phyloP scores from a whole-genome alignment of 2,797 vertebrate species.

The Melanotaenia parkinsoni region DNA sequence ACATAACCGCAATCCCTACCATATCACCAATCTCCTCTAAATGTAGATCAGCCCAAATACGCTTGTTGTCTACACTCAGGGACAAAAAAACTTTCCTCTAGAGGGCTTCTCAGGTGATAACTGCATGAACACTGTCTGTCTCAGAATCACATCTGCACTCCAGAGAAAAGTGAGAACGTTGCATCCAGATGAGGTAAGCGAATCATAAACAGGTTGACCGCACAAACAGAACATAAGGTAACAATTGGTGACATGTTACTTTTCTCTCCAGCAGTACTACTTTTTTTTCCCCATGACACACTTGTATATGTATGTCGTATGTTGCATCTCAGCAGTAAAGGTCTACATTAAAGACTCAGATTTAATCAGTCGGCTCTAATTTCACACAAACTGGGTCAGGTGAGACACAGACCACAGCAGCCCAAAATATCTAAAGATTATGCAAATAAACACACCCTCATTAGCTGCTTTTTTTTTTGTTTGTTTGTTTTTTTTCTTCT shows the following conservation, averaged over 20 bases:
- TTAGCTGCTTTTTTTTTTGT: conserved; percentile 34
- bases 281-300: background rate
- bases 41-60: conserved; percentile 59
- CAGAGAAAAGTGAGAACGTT: conserved; percentile 51
- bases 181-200: conserved; percentile 41
- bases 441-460: conserved; percentile 41
- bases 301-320: background rate
- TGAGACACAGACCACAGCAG: conserved; percentile 19
- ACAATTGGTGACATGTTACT: conserved; percentile 11
- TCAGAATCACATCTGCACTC: conserved; percentile 48
- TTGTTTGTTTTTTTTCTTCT: background rate
- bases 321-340: conserved; percentile 1
- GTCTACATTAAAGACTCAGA: background rate
- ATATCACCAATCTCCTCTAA: conserved; percentile 60
- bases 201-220: conserved; percentile 31
- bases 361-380: conserved; percentile 26
- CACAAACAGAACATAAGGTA: background rate
- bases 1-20: conserved; percentile 54
- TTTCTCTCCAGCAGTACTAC: background rate
- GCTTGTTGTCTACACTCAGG: conserved; percentile 46
- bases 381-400: conserved; percentile 58
- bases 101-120: conserved; percentile 56
- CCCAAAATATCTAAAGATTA: background rate
- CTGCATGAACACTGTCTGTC: conserved; percentile 51
- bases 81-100: conserved; percentile 64